phyloP scores from a whole-genome alignment of 2,797 vertebrate species.

The Prunella strophiata region DNA sequence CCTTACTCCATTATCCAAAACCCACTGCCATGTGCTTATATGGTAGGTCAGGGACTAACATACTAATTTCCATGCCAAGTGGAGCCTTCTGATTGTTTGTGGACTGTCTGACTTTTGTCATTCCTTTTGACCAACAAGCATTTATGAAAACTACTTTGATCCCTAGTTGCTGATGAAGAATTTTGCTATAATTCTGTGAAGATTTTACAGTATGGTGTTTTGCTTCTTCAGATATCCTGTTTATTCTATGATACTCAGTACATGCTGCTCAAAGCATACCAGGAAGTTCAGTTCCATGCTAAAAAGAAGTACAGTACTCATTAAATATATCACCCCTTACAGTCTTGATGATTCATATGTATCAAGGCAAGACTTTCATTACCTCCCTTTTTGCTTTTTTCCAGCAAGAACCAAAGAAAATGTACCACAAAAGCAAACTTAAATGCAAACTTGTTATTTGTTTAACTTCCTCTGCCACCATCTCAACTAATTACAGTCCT shows the following conservation, averaged over 20 bases:
- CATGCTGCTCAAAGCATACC: neutral
- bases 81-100: neutral
- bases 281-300: neutral
- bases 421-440: conserved; percentile 28
- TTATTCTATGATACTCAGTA: neutral
- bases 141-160: neutral
- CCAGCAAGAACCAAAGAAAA: neutral
- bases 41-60: neutral
- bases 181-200: neutral
- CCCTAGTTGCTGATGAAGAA: neutral
- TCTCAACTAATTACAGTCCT: conserved; percentile 45
- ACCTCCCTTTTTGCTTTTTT: neutral
- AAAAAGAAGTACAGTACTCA: neutral
- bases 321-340: neutral
- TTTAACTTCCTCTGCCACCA: conserved; percentile 29
- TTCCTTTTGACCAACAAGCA: neutral
- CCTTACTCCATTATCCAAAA: neutral
- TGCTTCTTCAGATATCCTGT: neutral
- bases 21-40: neutral
- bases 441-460: conserved; percentile 44
- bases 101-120: neutral
- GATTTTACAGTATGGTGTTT: neutral
- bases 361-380: neutral
- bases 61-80: neutral
- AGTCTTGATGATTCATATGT: neutral